Evolutionary conservation across 2,888 invertebrate genomes (phyloP).

Genomic region (Mythimna vitellina): DNA sequence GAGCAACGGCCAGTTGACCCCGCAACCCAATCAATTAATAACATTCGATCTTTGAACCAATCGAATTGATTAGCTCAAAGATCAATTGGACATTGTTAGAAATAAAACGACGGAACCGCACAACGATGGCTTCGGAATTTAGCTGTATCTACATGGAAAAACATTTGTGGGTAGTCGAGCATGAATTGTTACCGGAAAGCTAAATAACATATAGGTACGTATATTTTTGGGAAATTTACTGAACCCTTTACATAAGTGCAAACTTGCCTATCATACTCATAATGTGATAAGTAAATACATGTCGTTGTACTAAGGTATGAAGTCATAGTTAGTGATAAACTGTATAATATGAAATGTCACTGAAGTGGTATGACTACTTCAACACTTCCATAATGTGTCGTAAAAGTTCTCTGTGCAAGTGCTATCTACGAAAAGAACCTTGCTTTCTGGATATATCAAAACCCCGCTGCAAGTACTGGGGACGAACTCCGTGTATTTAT

Average conservation of each 20-base stretch:
- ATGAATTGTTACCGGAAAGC: background rate
- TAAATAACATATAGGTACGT: no score
- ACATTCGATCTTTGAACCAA: conserved; percentile 39
- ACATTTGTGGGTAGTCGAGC: background rate
- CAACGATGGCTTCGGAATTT: background rate
- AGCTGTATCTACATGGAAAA: no score
- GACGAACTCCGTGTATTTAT: no score
- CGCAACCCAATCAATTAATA: conserved; percentile 45
- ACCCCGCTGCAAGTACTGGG: no score
- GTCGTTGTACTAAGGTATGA: background rate
- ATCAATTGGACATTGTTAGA: conserved; percentile 35
- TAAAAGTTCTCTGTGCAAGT: background rate
- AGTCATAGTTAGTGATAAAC: conserved; percentile 12
- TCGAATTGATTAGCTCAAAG: conserved; percentile 24
- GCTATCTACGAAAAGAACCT: background rate
- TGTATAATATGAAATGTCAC: background rate
- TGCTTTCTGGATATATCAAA: background rate
- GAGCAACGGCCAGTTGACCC: conserved; percentile 15
- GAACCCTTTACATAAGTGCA: no score
- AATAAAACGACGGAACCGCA: background rate
- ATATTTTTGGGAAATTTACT: background rate
- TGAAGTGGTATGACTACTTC: background rate
- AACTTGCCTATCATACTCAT: background rate
- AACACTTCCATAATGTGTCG: background rate
- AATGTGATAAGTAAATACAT: background rate